Conservation (phyloP, 2,888 invertebrate genomes). For the Acanthopleura granulata region DNA sequence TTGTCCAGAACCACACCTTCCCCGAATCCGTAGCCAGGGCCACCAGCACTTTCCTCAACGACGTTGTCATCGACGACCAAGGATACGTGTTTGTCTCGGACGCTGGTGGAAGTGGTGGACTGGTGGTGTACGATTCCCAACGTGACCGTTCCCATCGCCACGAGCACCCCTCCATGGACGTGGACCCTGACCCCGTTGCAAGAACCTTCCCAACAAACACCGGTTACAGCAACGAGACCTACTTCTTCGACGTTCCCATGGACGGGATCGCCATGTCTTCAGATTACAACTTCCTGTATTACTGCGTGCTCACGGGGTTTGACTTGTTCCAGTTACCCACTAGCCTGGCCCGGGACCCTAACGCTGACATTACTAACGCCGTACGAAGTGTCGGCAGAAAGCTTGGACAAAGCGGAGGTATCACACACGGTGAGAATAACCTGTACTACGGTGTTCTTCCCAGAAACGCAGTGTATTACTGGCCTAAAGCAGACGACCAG, state of each 20-base stretch:
- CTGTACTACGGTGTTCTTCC: slow-evolving; percentile 37
- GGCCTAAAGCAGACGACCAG: slow-evolving; percentile 37
- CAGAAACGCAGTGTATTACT: slow-evolving; percentile 44
- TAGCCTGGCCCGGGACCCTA: background rate
- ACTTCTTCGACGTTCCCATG: slow-evolving; percentile 22
- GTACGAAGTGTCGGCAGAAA: slow-evolving; percentile 6
- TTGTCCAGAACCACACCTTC: slow-evolving; percentile 43
- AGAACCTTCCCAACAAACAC: slow-evolving; percentile 8
- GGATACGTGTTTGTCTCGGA: slow-evolving; percentile 47
- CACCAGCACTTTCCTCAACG: slow-evolving; percentile 48
- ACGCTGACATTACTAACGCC: background rate
- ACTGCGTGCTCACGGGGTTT: slow-evolving; percentile 4
- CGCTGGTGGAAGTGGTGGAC: slow-evolving; percentile 36
- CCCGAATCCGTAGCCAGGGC: slow-evolving; percentile 41
- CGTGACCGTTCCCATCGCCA: slow-evolving; percentile 11
- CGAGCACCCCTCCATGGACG: slow-evolving; percentile 34
- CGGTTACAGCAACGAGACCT: slow-evolving; percentile 30
- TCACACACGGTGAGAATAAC: slow-evolving; percentile 13
- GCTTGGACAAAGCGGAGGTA: slow-evolving; percentile 2
- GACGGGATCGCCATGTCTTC: slow-evolving; percentile 14
- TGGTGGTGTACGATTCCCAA: slow-evolving; percentile 45
- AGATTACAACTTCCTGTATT: slow-evolving; percentile 12
- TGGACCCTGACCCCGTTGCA: background rate
- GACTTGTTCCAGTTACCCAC: slow-evolving; percentile 10
- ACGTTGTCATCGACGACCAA: slow-evolving; percentile 46